These are phyloP conservation scores for Mactromeris polynyma DNA, from an alignment of 2,888 invertebrate genomes.

Conservation along the genomic window DNA sequence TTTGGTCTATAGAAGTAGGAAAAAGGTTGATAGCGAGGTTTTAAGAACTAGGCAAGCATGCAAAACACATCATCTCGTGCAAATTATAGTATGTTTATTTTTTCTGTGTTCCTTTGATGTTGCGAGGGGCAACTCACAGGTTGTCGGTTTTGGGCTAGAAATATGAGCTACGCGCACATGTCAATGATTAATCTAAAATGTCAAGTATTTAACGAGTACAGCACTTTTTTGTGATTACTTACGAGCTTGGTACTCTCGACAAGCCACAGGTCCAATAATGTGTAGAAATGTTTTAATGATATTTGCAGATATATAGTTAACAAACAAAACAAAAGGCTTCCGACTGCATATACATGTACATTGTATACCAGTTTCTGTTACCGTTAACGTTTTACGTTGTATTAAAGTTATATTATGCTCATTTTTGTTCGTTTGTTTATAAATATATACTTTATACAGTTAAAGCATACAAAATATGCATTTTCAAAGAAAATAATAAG, in stretches of 20 bases:
- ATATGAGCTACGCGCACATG: not conserved
- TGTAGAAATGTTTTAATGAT: not conserved
- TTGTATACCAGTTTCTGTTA: not conserved
- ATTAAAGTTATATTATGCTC: too few relatives aligned
- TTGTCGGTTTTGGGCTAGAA: not conserved
- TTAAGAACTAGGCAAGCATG: slow-evolving; percentile 22
- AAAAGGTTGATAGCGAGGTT: not conserved
- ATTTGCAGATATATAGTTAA: not conserved
- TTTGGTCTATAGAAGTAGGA: not conserved
- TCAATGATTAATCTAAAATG: slow-evolving; percentile 25
- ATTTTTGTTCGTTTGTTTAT: too few relatives aligned
- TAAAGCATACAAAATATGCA: too few relatives aligned
- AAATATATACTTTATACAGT: too few relatives aligned
- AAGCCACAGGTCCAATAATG: not conserved
- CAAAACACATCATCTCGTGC: slow-evolving; percentile 42
- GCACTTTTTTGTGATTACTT: slow-evolving; percentile 25
- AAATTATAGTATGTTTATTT: slow-evolving; percentile 45
- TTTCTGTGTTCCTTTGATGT: slow-evolving; percentile 37
- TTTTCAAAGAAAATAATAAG: too few relatives aligned
- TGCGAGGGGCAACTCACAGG: slow-evolving; percentile 31
- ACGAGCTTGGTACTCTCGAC: not conserved
- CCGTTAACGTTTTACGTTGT: too few relatives aligned
- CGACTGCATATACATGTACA: not conserved
- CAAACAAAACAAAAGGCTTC: not conserved
- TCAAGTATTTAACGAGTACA: slow-evolving; percentile 25